Base-by-base conservation (phyloP, 1,140 invertebrate species). In the Pogonognathellus flavescens region DNA sequence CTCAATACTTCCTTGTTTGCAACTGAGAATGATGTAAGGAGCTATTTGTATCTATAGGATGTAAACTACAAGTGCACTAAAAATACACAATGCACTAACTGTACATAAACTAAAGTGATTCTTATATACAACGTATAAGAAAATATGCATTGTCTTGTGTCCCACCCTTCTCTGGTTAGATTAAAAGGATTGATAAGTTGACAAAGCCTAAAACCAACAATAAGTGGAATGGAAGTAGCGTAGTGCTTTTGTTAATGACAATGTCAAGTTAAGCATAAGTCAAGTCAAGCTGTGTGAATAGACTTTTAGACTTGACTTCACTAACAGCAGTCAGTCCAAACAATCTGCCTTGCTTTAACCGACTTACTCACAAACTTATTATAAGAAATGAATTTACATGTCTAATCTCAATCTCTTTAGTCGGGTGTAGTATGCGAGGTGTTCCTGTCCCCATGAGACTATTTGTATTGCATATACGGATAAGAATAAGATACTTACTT, bases 201-300 rank as follows among this genome's bases (percentile, higher is more conserved):
- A 62, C 18, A 62, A 31, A 22, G 62, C 14, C 20, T 25, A 62
- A 31, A 22, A 20, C 14, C 20, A 14, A 31, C 62, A 0, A 1
- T 66, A 20, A 66, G 13, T 55, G 22, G 18, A 62, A 62, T 22
- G 10, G 62, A 31, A 66, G 62, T 25, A 25, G 31, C 31, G 62
- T 25, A 66, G 25, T 66, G 14, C 25, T 20, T 66, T 22, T 13
- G 62, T 66, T 66, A 66, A 66, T 31, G 22, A 25, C 62, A 31
- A 22, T 66, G 22, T 31, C 22, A 31, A 66, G 62, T 66, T 66
- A 66, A 66, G 62, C 25, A 20, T 41, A 41, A 41, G 31, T 41
- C 31, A 41, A 66, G 62, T 66, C 62, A 31, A 66, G 62, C 62
- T 66, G 62, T 66, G 62, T 41, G 31, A 41, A 41, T 41, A 41